Evolutionary conservation across 2,797 vertebrate species (phyloP).

Genomic region (Rhinophrynus dorsalis): DNA sequence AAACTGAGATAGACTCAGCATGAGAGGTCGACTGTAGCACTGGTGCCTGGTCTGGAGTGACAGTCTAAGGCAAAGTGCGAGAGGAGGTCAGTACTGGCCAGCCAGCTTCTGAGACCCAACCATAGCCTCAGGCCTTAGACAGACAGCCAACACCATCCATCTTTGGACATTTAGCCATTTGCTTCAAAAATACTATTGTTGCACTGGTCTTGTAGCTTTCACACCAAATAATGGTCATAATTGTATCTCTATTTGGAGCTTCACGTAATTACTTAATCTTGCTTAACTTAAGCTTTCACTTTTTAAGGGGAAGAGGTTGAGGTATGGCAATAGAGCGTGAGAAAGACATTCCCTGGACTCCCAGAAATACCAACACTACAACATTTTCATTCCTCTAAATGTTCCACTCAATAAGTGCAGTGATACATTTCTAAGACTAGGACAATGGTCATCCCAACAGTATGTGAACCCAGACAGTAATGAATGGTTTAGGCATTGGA

Average conservation of each 20-base stretch:
- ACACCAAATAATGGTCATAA: slow-evolving; percentile 54
- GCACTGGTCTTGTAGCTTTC: slow-evolving; percentile 35
- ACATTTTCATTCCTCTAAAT: slow-evolving; percentile 33
- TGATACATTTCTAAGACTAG: slow-evolving; percentile 12
- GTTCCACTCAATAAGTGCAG: slow-evolving; percentile 14
- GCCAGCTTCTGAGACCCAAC: slow-evolving; percentile 70
- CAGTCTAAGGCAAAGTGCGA: slow-evolving; percentile 20
- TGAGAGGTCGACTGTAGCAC: slow-evolving; percentile 67
- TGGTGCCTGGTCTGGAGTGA: slow-evolving; percentile 56
- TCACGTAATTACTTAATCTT: slow-evolving; percentile 24
- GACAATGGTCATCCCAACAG: slow-evolving; percentile 25
- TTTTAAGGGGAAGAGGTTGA: background rate
- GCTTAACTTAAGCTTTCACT: background rate
- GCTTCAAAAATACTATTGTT: slow-evolving; percentile 52
- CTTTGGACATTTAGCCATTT: slow-evolving; percentile 70
- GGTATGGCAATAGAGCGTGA: slow-evolving; percentile 41
- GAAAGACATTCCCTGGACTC: slow-evolving; percentile 24
- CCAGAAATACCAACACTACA: slow-evolving; percentile 22
- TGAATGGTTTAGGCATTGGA: slow-evolving; percentile 6
- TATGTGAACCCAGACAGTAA: slow-evolving; percentile 23
- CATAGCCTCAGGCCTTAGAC: slow-evolving; percentile 75
- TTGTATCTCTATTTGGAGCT: slow-evolving; percentile 51
- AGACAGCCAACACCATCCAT: slow-evolving; percentile 70
- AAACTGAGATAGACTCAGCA: slow-evolving; percentile 64
- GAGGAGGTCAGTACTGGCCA: slow-evolving; percentile 69